Percentiles rank a stretch among this genome's conserved stretches.
Evolutionary conservation across 2,888 invertebrate species (phyloP).

Genomic region (Argyresthia albistria): DNA sequence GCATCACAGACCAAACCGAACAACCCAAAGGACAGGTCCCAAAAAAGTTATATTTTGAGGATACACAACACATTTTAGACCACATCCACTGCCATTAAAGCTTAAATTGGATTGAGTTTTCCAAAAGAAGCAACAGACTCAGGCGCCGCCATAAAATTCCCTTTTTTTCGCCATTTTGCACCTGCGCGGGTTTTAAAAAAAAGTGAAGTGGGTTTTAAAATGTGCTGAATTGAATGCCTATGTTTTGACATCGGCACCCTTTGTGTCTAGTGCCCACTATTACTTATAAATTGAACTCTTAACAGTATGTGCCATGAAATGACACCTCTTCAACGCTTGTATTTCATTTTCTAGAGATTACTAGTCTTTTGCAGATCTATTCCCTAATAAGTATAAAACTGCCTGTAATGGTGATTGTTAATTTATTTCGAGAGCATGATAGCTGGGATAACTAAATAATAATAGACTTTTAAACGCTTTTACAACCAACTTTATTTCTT

Average conservation of each 20-base stretch:
- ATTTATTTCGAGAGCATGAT: too few relatives aligned
- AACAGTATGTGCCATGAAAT: constrained; percentile 19
- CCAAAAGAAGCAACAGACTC: constrained; percentile 1
- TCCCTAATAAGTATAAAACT: too few relatives aligned
- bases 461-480: too few relatives aligned
- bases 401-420: too few relatives aligned
- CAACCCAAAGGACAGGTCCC: neutral
- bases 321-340: constrained; percentile 9
- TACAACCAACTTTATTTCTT: too few relatives aligned
- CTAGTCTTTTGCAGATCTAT: neutral
- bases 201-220: constrained; percentile 19
- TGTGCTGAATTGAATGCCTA: constrained; percentile 31
- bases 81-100: too few relatives aligned
- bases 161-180: constrained; percentile 45
- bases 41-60: neutral
- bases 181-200: constrained; percentile 48
- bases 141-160: constrained; percentile 55
- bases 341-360: constrained; percentile 5
- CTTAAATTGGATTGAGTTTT: too few relatives aligned
- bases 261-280: constrained; percentile 19
- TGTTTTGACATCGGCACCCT: constrained; percentile 65
- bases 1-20: constrained; percentile 10
- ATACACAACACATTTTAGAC: neutral
- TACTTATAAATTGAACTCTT: constrained; percentile 26
- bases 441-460: too few relatives aligned